Percentiles rank a stretch among this genome's conserved stretches.
Conservation (phyloP, 30 jellyfish, hydroid and myxozoan species). For the Catostylus mosaicus region DNA sequence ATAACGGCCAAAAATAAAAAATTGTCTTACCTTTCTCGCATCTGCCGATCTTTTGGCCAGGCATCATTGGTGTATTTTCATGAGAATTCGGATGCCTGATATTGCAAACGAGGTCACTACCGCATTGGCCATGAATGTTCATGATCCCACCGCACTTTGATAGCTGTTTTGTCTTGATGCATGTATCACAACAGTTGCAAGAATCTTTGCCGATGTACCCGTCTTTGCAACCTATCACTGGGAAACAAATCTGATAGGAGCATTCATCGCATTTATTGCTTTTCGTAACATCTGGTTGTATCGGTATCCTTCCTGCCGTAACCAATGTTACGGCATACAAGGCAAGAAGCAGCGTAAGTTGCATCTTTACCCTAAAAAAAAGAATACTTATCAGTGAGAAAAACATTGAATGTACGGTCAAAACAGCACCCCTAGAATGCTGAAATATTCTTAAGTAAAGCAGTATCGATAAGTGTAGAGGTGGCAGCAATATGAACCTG, state of each 20-base stretch:
- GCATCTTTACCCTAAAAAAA: slow-evolving; percentile 12
- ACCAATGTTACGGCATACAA: slow-evolving; percentile 1
- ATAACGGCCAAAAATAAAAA: background rate
- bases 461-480: too few species aligned
- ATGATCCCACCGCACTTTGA: slow-evolving; percentile 60
- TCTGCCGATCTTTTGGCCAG: slow-evolving; percentile 49
- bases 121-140: slow-evolving; percentile 59
- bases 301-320: background rate
- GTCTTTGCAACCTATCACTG: slow-evolving; percentile 22
- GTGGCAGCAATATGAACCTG: too few species aligned
- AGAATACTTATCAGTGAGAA: background rate
- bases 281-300: background rate
- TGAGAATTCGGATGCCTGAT: slow-evolving; percentile 64
- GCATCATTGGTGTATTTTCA: slow-evolving; percentile 19
- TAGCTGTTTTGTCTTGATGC: slow-evolving; percentile 35
- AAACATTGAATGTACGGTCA: too few species aligned
- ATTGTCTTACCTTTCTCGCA: slow-evolving; percentile 76
- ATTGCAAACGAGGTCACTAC: slow-evolving; percentile 44
- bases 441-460: too few species aligned
- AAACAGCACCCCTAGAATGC: too few species aligned
- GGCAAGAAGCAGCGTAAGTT: background rate
- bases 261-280: background rate
- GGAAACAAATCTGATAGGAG: slow-evolving; percentile 15
- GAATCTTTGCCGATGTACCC: slow-evolving; percentile 68
- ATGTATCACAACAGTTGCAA: slow-evolving; percentile 60